Evolutionary conservation across 2,113 vertebrate genomes (phyloP).

Genomic region (Neodon shergylaensis): DNA sequence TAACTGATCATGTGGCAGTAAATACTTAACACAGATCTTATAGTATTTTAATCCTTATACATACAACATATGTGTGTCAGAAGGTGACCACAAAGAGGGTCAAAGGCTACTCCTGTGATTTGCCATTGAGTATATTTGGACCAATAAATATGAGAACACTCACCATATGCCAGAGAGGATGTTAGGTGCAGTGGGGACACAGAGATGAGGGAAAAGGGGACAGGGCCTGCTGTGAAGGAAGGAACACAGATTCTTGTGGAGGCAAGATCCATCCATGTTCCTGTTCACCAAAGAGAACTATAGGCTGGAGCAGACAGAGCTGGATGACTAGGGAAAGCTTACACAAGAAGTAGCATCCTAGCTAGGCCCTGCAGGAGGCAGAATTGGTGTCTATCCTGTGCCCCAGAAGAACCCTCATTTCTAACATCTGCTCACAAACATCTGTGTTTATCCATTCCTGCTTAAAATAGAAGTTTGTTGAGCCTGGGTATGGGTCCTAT

Average conservation of each 20-base stretch:
- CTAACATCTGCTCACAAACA: not conserved
- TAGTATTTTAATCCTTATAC: not conserved
- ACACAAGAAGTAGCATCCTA: too few species aligned
- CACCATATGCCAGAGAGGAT: too few species aligned
- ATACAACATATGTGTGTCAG: not conserved
- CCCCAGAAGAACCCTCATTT: not conserved
- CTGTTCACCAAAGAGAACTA: not conserved
- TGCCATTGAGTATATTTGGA: not conserved
- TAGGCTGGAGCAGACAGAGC: not conserved
- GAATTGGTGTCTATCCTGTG: not conserved
- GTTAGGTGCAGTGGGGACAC: fast-evolving
- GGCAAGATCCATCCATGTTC: too few species aligned
- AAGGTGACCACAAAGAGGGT: not conserved
- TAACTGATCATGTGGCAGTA: not conserved
- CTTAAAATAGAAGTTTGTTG: not conserved
- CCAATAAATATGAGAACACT: not conserved
- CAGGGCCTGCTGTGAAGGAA: not conserved
- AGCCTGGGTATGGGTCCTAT: not conserved
- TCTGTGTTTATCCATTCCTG: not conserved
- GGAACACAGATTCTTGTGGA: not conserved
- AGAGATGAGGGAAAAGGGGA: not conserved
- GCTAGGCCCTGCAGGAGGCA: not conserved
- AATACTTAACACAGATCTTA: not conserved
- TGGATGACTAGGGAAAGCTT: not conserved
- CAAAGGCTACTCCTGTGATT: not conserved